Evolutionary conservation across 2,888 invertebrate species (phyloP).

Genomic region (Nysson spinosus): DNA sequence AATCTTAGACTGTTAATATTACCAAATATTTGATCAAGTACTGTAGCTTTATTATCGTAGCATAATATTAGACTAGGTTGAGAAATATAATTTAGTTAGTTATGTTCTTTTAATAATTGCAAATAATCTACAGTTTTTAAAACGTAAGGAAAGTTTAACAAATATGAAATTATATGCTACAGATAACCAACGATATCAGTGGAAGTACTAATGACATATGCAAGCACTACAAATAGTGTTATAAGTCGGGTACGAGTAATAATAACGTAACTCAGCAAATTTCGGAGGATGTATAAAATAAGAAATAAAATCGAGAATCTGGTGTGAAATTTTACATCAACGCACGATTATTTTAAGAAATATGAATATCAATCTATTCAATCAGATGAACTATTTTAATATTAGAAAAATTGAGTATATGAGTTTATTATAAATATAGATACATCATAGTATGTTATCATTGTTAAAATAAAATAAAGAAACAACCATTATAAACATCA

Average conservation of each 20-base stretch:
- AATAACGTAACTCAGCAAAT: conserved; percentile 38
- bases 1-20: too few relatives aligned
- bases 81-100: too few relatives aligned
- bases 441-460: conserved; percentile 47
- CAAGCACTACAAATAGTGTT: conserved; percentile 35
- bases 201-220: conserved; percentile 35
- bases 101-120: too few relatives aligned
- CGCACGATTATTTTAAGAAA: conserved; percentile 57
- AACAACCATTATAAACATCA: conserved; percentile 50
- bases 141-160: conserved; percentile 6
- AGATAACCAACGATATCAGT: conserved; percentile 43
- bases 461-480: conserved; percentile 55
- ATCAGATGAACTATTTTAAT: conserved; percentile 67
- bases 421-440: conserved; percentile 43
- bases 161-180: conserved; percentile 43
- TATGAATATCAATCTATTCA: conserved; percentile 50
- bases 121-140: too few relatives aligned
- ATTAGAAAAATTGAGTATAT: conserved; percentile 58
- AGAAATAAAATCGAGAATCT: conserved; percentile 27
- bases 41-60: too few relatives aligned
- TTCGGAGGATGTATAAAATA: conserved; percentile 29
- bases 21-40: too few relatives aligned
- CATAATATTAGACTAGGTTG: too few relatives aligned
- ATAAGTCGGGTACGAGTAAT: conserved; percentile 37
- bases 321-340: conserved; percentile 48